Base-by-base conservation (phyloP, 2,888 invertebrate species). In the Perizoma affinitatum region DNA sequence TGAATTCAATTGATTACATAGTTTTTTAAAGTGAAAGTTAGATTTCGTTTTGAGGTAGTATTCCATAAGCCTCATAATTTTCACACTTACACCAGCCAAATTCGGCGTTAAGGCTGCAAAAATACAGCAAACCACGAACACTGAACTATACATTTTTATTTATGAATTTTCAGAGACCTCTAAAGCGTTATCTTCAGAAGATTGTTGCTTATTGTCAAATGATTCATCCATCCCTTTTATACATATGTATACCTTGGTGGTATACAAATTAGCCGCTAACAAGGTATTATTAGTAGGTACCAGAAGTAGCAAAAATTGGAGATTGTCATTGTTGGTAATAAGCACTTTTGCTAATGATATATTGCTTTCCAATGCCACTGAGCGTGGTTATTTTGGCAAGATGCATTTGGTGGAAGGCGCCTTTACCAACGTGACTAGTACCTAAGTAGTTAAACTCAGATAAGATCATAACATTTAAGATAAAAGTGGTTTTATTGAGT, bases 91-190 rank as follows among this genome's bases (percentile, higher is more conserved):
- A 60, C 57, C 59, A 40, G 66, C 67, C 38, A 78, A 62, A 61
- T 72, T 73, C 0, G 82, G 78, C 4, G 74, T 72, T 10, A 83
- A 62, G 41, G 70, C 73, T 59, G 79, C 55, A 66, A 76, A 70
- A 68, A 58, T 71, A 69, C 49, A 78, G 62, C 72, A 78, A 45
- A 82, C 11, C 4, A 80, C 65, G 55, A 75, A 44, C 4, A 72
- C 61, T 11, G 63, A 7, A 47, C 73, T 76, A 7, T 72, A 70
- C 87, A 87, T 87, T 70, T 76, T 83, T 22, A 45, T 51, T 56
- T 43, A 44, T 5, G n/a, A 40, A 10, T 46, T 50, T 40, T 46
- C 40, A 22, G n/a, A 36, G 4, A 9, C 22, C 42, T n/a, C 36
- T 41, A 43, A 11, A 46, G 59, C 54, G 35, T 11, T 43, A 44